A percentile compares a stretch with the other conserved stretches of the same genome.
These are phyloP conservation scores for Leucoraja ocellata DNA, from an alignment of 2,797 vertebrate genomes.

Conservation along the genomic window DNA sequence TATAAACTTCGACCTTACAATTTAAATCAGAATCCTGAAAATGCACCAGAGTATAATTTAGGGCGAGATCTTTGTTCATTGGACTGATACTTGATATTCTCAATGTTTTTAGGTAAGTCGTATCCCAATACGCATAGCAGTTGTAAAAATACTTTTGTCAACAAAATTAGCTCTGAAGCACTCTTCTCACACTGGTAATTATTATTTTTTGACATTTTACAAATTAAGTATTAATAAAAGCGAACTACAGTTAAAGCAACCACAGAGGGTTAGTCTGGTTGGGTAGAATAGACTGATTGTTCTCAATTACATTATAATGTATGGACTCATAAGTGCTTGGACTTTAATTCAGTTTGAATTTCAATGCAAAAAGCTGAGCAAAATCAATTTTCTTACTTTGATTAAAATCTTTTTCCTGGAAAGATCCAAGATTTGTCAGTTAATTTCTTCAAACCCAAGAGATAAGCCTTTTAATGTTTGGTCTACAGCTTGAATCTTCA, in stretches of 20 bases:
- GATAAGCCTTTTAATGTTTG: background rate
- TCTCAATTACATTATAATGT: conserved; percentile 16
- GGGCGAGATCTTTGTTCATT: background rate
- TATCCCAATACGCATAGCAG: background rate
- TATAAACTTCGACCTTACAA: background rate
- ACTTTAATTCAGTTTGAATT: conserved; percentile 16
- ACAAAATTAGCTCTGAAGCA: background rate
- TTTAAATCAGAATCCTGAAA: background rate
- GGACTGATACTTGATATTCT: background rate
- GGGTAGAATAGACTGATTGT: background rate
- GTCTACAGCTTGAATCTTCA: background rate
- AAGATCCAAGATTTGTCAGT: conserved; percentile 14
- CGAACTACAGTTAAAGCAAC: background rate
- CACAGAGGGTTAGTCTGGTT: background rate
- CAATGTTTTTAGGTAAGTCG: background rate
- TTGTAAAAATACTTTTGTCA: background rate
- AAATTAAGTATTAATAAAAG: background rate
- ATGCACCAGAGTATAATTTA: background rate
- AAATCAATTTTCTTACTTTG: conserved; percentile 24
- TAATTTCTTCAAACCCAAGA: conserved; percentile 16
- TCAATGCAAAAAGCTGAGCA: background rate
- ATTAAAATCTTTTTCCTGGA: conserved; percentile 30
- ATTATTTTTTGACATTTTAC: background rate
- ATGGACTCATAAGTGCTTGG: background rate
- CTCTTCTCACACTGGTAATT: conserved; percentile 7